Evolutionary conservation across 2,888 invertebrate genomes (phyloP), one percentile per base, ranked within the genome.

Genomic region (Phyto melanocephala): DNA sequence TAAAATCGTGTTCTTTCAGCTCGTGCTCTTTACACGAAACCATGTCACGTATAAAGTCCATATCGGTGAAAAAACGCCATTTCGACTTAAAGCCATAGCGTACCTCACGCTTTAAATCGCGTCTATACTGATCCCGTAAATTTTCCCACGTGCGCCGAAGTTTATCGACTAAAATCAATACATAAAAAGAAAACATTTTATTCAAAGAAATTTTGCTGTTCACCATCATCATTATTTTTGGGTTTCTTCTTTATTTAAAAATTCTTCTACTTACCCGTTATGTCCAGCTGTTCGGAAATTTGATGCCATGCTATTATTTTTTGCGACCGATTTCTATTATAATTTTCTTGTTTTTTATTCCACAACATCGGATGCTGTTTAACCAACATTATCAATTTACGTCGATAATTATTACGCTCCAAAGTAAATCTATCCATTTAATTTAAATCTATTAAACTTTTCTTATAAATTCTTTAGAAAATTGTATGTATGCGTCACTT

Each of bases 91-190:
- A 65, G 1, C 83, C 86, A 58, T 84, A 81, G n/a, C 22, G 42
- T 1, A 81, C 22, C 37, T 65, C 80, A 6, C 86, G 85, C 35
- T 86, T 87, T 15, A 84, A 81, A 35, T 87, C 87, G 0, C 87
- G 85, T 6, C 87, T 81, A 40, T 85, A 85, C 81, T 87, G 87
- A 76, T 86, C 86, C 5, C 87, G 85, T n/a, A 87, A 71, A 63
- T 85, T 86, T 56, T 86, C 85, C 87, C 87, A 87, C 13, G 85
- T 85, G 6, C 86, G 84, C 7, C 85, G 84, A 0, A 85, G 77
- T 60, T 86, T 84, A 45, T 80, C 84, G 24, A 83, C 87, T 87
- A 6, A n/a, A n/a, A n/a, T n/a, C n/a, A n/a, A n/a, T n/a, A n/a
- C n/a, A n/a, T n/a, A n/a, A n/a, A n/a, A n/a, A n/a, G n/a, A n/a